Evolutionary conservation across 2,797 vertebrate genomes (phyloP).

Genomic region (Chelmon rostratus): DNA sequence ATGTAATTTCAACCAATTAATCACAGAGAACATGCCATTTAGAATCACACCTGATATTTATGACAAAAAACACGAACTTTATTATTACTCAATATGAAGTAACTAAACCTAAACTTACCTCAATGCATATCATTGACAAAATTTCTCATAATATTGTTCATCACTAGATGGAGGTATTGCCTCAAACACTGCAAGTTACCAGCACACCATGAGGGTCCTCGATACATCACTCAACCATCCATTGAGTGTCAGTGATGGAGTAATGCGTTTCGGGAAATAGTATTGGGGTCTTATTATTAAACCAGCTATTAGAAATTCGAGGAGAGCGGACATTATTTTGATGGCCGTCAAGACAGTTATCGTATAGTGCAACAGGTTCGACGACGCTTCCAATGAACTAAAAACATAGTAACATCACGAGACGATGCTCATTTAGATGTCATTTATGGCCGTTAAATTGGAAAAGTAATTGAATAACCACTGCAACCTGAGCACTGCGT

Average conservation of each 20-base stretch:
- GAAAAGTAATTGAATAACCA: rapidly evolving
- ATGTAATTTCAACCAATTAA: background rate
- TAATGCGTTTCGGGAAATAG: too few species aligned
- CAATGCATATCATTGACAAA: background rate
- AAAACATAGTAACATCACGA: background rate
- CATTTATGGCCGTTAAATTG: background rate
- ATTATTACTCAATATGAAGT: background rate
- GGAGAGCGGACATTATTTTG: background rate
- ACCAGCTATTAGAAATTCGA: rapidly evolving
- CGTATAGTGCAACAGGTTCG: background rate
- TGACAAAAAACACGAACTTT: background rate
- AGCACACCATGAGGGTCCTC: background rate
- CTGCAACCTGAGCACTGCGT: rapidly evolving
- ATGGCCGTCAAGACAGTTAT: background rate
- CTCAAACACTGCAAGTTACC: background rate
- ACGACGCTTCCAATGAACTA: conserved; percentile 7
- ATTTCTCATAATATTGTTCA: background rate
- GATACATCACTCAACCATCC: background rate
- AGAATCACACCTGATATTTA: background rate
- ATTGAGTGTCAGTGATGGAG: background rate
- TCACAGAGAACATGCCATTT: background rate
- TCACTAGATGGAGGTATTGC: conserved; percentile 63
- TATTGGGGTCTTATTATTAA: rapidly evolving
- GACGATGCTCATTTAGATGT: rapidly evolving
- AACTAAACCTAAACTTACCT: background rate